Evolutionary conservation across 2,888 invertebrate genomes (phyloP), one percentile per base, ranked within the genome.

Genomic region (Tipula lateralis): DNA sequence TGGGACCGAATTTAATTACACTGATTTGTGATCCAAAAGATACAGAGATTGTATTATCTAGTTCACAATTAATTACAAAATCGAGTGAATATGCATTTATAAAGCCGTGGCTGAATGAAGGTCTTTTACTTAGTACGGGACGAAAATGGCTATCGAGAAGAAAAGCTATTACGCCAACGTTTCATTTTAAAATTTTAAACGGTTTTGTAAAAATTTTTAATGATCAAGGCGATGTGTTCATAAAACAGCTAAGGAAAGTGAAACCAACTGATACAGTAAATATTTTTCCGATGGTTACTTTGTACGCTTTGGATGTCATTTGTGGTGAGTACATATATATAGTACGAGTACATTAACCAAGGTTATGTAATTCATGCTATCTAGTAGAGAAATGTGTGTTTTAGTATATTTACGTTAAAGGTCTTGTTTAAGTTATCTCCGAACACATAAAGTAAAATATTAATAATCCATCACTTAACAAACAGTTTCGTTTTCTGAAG

Each of bases 111-210:
- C 88, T 92, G 0, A 91, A 91, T 12, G 90, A 92, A 84, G 93
- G 93, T 0, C 90, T 93, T 0, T 90, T 93, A 0, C 91, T 92
- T 0, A 91, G 92, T 29, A 87, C 87, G 9, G 87, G 87, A 83
- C 82, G 87, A 1, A 92, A 91, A 89, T 95, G 95, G 95, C 91
- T 91, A 86, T 89, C 90, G 1, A 92, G 94, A 12, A 91, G 96
- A 32, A 95, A 94, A 89, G 92, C 94, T 86, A 89, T 96, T 84
- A 95, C 96, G 0, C 95, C 95, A 0, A 93, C 95, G 0, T 96
- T 96, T 89, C 96, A 96, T 89, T 96, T 95, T 88, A 93, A 94
- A 87, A 95, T 95, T 84, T 89, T 96, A 39, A 93, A 94, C 87
- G 92, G 94, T 87, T 95, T 94, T 88, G 89, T 94, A n/a, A 93